Conservation (phyloP, 2,888 invertebrate genomes). For the Andrena praecox region DNA sequence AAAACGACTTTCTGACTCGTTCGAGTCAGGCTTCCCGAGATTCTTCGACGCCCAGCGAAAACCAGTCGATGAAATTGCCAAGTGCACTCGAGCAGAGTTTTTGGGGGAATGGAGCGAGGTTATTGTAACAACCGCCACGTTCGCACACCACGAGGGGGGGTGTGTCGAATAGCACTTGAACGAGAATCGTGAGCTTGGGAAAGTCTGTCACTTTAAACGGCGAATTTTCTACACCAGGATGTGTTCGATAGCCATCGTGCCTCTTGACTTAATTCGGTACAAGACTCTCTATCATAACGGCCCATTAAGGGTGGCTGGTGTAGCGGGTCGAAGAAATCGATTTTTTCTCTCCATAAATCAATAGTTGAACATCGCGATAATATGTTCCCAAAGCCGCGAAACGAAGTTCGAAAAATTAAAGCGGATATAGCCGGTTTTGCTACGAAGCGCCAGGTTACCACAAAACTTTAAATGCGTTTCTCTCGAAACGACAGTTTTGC, state of each 20-base stretch:
- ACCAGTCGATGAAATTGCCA: slow-evolving; percentile 33
- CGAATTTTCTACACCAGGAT: slow-evolving; percentile 9
- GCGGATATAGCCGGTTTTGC: no score
- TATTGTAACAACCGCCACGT: slow-evolving; percentile 80
- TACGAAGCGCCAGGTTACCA: no score
- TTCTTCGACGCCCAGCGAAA: slow-evolving; percentile 7
- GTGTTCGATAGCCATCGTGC: not conserved
- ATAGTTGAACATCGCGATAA: no score
- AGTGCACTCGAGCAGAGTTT: slow-evolving; percentile 74
- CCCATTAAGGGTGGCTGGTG: no score
- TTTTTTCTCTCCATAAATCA: no score
- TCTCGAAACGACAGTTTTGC: no score
- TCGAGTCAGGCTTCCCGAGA: slow-evolving; percentile 14
- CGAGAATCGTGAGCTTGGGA: slow-evolving; percentile 77
- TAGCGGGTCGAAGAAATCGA: no score
- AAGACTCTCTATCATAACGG: not conserved
- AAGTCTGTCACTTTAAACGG: slow-evolving; percentile 69
- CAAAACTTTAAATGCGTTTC: no score
- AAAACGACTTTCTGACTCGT: slow-evolving; percentile 24
- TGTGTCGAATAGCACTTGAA: slow-evolving; percentile 70
- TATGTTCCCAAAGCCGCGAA: no score
- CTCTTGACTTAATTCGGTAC: slow-evolving; percentile 1
- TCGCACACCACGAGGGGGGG: slow-evolving; percentile 77
- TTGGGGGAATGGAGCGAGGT: slow-evolving; percentile 70
- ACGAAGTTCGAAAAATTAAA: no score